Conservation (phyloP, 2,888 invertebrate genomes). For the Pycnomerus fuliginosus region DNA sequence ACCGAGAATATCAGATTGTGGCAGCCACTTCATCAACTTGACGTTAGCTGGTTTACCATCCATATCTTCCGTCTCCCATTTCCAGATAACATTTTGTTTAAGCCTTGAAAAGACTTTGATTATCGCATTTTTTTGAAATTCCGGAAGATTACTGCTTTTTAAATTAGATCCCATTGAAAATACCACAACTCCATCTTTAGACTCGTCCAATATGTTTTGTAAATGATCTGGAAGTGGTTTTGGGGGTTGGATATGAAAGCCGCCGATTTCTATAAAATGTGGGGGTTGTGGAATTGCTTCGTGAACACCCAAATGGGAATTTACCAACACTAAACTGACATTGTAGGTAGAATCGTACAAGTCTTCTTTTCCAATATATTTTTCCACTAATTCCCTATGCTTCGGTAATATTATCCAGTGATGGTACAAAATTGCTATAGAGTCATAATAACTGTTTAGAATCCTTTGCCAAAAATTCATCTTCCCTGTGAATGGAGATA, state of each 20-base stretch:
- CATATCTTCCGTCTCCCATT: constrained; percentile 49
- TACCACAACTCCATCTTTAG: constrained; percentile 52
- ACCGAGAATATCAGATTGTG: constrained; percentile 44
- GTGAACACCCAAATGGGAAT: constrained; percentile 55
- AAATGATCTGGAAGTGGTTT: constrained; percentile 31
- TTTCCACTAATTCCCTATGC: constrained; percentile 16
- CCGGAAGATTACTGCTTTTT: constrained; percentile 12
- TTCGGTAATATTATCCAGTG: constrained; percentile 29
- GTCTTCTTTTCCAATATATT: constrained; percentile 10
- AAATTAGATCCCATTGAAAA: constrained; percentile 52
- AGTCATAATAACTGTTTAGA: constrained; percentile 51
- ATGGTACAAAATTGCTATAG: constrained; percentile 24
- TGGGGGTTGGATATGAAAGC: constrained; percentile 51
- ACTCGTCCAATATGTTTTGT: constrained; percentile 44
- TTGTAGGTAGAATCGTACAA: constrained; percentile 29
- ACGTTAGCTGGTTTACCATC: constrained; percentile 49
- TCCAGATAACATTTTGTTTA: constrained; percentile 64
- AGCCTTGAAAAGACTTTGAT: constrained; percentile 57
- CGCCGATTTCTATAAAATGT: constrained; percentile 59
- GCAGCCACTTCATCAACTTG: constrained; percentile 49
- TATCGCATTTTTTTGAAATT: constrained; percentile 54
- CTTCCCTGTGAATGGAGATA: constrained; percentile 47
- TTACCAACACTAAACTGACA: constrained; percentile 38
- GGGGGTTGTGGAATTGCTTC: constrained; percentile 56
- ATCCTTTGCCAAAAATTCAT: constrained; percentile 57